A percentile compares a stretch with the other conserved stretches of the same genome.
phyloP scores from a whole-genome alignment of 2,113 vertebrate species.

The Ceyx cyanopectus region DNA sequence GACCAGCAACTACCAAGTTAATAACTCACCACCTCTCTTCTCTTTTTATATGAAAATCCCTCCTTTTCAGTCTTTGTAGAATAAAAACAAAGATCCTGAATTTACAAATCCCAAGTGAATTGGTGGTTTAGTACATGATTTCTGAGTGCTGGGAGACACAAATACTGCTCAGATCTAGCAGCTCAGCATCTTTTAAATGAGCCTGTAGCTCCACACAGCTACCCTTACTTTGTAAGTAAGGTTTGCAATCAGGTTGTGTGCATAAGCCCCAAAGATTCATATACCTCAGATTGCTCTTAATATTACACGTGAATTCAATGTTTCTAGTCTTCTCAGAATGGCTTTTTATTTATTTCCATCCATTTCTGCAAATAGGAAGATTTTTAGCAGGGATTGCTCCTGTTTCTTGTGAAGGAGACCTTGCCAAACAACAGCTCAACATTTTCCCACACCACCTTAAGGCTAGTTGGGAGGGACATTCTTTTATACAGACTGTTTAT shows the following conservation, averaged over 20 bases:
- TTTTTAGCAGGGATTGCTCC: not conserved
- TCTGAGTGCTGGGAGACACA: not conserved
- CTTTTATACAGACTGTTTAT: not conserved
- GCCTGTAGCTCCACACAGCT: not conserved
- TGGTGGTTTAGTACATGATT: not conserved
- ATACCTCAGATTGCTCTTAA: not conserved
- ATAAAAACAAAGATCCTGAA: not conserved
- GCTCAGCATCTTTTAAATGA: not conserved
- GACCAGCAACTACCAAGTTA: not conserved
- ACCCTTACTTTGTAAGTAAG: not conserved
- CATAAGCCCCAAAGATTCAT: not conserved
- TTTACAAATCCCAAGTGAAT: not conserved
- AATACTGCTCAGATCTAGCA: not conserved
- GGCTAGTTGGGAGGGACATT: not conserved
- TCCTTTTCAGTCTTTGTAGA: not conserved
- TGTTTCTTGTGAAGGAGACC: slow-evolving; percentile 13
- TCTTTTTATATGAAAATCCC: not conserved
- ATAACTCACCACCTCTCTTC: not conserved
- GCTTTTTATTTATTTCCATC: not conserved
- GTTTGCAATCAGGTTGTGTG: not conserved
- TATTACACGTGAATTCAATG: not conserved
- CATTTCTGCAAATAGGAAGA: not conserved
- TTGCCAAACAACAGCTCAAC: not conserved
- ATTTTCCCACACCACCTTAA: slow-evolving; percentile 21
- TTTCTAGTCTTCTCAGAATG: not conserved